phyloP scores from a whole-genome alignment of 2,797 vertebrate genomes.

The Pseudotriccus pelzelni region DNA sequence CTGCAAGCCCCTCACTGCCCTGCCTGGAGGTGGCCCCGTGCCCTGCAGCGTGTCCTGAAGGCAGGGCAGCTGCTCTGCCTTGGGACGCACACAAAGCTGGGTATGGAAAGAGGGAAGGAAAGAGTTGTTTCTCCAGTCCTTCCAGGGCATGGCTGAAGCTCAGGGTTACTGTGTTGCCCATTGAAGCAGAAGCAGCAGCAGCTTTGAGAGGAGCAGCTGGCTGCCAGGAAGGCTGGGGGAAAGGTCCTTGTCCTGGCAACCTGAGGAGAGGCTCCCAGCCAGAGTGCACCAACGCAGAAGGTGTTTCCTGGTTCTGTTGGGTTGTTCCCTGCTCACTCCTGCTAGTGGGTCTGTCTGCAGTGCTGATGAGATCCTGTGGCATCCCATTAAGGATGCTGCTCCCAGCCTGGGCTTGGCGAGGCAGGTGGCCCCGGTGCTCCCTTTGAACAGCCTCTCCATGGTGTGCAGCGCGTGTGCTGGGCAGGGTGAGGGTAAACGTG shows the following conservation, averaged over 20 bases:
- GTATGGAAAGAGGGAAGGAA: not conserved
- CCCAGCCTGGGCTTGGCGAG: not conserved
- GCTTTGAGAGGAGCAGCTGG: not conserved
- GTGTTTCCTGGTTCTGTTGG: not conserved
- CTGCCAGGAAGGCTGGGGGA: not conserved
- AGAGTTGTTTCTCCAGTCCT: not conserved
- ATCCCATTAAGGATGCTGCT: rapidly evolving
- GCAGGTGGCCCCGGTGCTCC: rapidly evolving
- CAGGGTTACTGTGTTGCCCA: not conserved
- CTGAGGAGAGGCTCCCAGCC: not conserved
- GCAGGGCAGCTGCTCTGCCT: not conserved
- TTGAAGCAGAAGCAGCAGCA: not conserved
- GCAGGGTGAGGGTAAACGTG: not conserved
- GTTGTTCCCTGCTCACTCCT: not conserved
- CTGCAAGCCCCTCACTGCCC: not conserved
- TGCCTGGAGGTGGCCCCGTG: not conserved
- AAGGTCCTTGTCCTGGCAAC: not conserved
- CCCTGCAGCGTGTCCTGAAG: rapidly evolving
- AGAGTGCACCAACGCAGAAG: rapidly evolving
- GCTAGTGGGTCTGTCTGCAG: rapidly evolving
- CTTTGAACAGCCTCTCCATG: rapidly evolving
- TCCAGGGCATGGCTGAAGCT: not conserved
- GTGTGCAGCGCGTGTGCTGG: rapidly evolving
- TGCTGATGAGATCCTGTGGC: not conserved
- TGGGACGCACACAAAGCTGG: not conserved